Base-by-base conservation (phyloP, 2,113 vertebrate genomes). In the Nyctibius bracteatus region DNA sequence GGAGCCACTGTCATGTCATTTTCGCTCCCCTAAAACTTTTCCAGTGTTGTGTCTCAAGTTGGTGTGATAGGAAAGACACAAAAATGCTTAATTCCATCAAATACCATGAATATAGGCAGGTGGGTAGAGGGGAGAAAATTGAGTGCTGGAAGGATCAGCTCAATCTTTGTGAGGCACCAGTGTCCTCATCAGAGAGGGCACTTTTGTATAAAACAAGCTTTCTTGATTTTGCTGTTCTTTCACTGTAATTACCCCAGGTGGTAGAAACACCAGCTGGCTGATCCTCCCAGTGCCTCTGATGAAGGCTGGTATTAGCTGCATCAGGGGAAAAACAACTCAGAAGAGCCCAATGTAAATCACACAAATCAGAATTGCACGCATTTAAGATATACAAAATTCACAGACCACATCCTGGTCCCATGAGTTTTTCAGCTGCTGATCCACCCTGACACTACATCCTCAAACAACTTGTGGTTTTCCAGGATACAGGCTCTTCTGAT, bases 1-100 rank as follows among this genome's bases (percentile, higher is more conserved):
- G 58, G 21, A 66, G 57, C 27, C 0, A 0, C 25, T 39, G 12
- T 17, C 7, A 3, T 17, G 37, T 49, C 11, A 2, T 54, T 72
- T 74, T 19, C 44, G 22, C 19, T 75, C 28, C 30, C 59, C 72
- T 37, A 67, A 63, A 59, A 31, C n/a, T 63, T 77, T 54, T 72
- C 13, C 43, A 9, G 8, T 30, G 15, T 33, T 28, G 33, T 85
- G 35, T 39, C n/a, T 12, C 24, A 18, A 33, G 12, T 23, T 68
- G 54, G 52, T 25, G 28, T 55, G 28, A 59, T 22, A 37, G 3
- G 15, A 77, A 84, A 90, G 21, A 41, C 30, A 44, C 4, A 52
- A 61, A 85, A 89, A 72, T 54, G 31, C 19, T 84, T n/a, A 71
- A 80, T 74, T 80, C 61, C 25, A 23, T 70, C 39, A 68, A 72